Base-by-base conservation (phyloP, 2,797 vertebrate species). In the Spheniscus humboldti region DNA sequence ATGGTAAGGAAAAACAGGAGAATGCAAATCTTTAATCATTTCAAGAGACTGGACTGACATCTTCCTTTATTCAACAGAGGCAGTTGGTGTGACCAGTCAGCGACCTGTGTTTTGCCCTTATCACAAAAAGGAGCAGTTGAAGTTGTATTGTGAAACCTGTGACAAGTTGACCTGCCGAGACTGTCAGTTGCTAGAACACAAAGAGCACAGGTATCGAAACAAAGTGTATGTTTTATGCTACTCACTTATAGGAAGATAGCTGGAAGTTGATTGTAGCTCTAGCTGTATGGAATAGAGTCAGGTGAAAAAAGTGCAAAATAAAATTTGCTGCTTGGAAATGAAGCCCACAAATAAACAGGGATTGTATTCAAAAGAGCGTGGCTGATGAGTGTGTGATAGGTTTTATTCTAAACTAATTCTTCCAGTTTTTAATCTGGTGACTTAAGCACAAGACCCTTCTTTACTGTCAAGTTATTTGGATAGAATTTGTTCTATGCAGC, bases 71-170 rank as follows among this genome's bases (percentile, higher is more conserved):
- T 97, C 94, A 85, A 50, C 98, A 99, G 99, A 99, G 95, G 99
- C 98, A 28, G 98, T 99, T 92, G 99, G 98, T 50, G 97, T 99
- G 66, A 99, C 98, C 90, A 99, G 98, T 52, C 99, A 99, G 97
- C 98, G 98, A 88, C 99, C 99, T 2, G 99, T 99, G 66, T 99
- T 99, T 97, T 99, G 99, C 85, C 99, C 99, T 74, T 96, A 99
- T 96, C 99, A 99, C 98, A 99, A 99, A 97, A 99, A 99, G 97
- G 99, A 99, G 92, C 99, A 99, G 6, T 96, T 99, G 94, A 99
- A 99, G 97, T 98, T 99, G 72, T 99, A 99, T 75, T 99, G 99
- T 96, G 99, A 99, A 98, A 99, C 99, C 3, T 99, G 99, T 92
- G 99, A 99, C 96, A 99, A 99, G 57, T 94, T 99, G 95, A 99